Base-by-base conservation (phyloP, 2,797 vertebrate genomes). In the Buceros bicornis region DNA sequence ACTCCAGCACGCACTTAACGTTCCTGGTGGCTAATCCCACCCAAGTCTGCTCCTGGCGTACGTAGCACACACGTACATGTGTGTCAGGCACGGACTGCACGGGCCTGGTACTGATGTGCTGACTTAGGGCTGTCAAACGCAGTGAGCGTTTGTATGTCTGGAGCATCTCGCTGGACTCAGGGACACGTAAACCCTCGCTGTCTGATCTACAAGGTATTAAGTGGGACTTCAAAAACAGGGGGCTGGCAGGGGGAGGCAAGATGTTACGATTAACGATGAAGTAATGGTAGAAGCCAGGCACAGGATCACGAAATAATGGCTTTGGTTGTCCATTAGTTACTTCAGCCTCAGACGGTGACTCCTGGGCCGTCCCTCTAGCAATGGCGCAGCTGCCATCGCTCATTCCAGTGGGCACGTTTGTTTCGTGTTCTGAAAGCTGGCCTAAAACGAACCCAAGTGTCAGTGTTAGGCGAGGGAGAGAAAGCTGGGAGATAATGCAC, bases 11-110 rank as follows among this genome's bases (percentile, higher is more conserved):
- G 82, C 62, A 79, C 56, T 95, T 77, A 73, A 62, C 73, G 90
- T 95, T 95, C 91, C 64, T 53, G 1, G 60, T 73, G 65, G 74
- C 78, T 95, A 93, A 95, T 92, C 91, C 96, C 80, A 64, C 26
- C 57, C 10, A 93, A 95, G 33, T 28, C 64, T 92, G 28, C n/a
- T 95, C 88, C 80, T 65, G 81, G 90, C 2, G 1, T 58, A 31
- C 8, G 66, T 56, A 82, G 78, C 74, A 90, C 66, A 88, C 66
- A 76, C 1, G 21, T 82, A 84, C 33, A 6, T 79, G 56, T 43
- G 65, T 22, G 4, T 43, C 29, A 66, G 56, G 56, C 91, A 86
- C 1, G 0, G 58, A 47, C 66, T 57, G 69, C 82, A 86, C 0
- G 0, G 76, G 73, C 51, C 70, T 29, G 13, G 31, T 22, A 13